These are phyloP conservation scores for Ammodramus savannarum DNA, from an alignment of 2,113 vertebrate genomes.

Conservation along the genomic window DNA sequence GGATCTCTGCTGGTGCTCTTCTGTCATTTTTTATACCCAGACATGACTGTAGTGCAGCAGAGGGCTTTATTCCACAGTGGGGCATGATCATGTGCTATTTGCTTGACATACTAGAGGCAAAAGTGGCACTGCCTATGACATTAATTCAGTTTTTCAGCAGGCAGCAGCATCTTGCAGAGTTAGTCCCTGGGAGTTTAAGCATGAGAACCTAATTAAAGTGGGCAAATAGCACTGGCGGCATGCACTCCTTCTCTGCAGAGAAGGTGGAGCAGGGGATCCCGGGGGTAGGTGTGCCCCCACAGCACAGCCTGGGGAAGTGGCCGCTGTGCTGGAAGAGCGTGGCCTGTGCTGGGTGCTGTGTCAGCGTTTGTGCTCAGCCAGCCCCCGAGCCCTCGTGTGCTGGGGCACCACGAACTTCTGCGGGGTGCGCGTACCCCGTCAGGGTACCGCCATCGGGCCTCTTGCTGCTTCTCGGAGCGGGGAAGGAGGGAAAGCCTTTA, in stretches of 20 bases:
- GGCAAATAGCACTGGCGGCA: background rate
- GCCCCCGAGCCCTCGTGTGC: fast-evolving
- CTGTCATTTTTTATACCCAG: background rate
- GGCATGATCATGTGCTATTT: background rate
- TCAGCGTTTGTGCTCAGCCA: fast-evolving
- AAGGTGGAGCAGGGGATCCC: background rate
- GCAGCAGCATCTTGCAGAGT: background rate
- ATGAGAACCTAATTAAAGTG: fast-evolving
- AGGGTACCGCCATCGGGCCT: fast-evolving
- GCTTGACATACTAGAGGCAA: background rate
- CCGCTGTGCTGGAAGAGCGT: background rate
- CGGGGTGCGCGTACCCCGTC: fast-evolving
- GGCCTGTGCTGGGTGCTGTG: background rate
- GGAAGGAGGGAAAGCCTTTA: no score
- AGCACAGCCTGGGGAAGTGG: fast-evolving
- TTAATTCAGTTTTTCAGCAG: background rate
- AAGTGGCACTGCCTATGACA: background rate
- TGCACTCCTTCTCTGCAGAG: background rate
- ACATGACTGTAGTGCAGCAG: background rate
- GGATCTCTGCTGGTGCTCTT: background rate
- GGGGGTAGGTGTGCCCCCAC: fast-evolving
- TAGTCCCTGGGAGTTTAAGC: background rate
- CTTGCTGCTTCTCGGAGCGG: no score
- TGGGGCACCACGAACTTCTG: background rate
- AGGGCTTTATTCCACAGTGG: background rate